Conservation (phyloP, 2,113 vertebrate genomes). For the Neolamprologus cancellatus region DNA sequence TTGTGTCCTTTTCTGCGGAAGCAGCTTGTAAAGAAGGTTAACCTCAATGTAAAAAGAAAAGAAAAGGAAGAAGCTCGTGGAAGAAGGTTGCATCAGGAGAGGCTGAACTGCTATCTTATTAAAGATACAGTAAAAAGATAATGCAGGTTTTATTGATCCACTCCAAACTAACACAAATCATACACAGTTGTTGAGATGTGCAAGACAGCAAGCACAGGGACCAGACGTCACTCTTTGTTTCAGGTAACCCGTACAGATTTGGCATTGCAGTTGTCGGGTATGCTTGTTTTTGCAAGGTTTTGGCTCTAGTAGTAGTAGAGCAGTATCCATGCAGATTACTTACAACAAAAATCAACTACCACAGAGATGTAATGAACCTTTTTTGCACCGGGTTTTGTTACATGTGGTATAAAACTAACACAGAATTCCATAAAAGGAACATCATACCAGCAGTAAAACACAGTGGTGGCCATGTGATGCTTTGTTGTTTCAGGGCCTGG, state of each 20-base stretch:
- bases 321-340: neutral
- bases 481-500: neutral
- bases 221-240: neutral
- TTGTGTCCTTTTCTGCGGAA: neutral
- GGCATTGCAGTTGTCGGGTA: neutral
- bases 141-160: neutral
- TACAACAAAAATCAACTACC: neutral
- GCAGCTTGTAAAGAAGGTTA: neutral
- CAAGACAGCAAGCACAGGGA: neutral
- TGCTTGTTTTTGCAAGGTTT: neutral
- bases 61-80: neutral
- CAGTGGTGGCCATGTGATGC: neutral
- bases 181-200: neutral
- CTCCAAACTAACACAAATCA: neutral
- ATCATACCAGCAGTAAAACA: neutral
- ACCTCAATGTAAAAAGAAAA: neutral
- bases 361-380: neutral
- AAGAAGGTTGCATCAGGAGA: neutral
- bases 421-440: neutral
- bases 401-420: neutral
- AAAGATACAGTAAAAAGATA: neutral
- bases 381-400: neutral
- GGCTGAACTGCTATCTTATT: neutral
- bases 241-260: neutral
- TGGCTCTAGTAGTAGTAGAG: neutral